Percentiles rank a stretch among this genome's conserved stretches.
Evolutionary conservation across 2,888 invertebrate genomes (phyloP).

Genomic region (Gymnosoma rotundatum): DNA sequence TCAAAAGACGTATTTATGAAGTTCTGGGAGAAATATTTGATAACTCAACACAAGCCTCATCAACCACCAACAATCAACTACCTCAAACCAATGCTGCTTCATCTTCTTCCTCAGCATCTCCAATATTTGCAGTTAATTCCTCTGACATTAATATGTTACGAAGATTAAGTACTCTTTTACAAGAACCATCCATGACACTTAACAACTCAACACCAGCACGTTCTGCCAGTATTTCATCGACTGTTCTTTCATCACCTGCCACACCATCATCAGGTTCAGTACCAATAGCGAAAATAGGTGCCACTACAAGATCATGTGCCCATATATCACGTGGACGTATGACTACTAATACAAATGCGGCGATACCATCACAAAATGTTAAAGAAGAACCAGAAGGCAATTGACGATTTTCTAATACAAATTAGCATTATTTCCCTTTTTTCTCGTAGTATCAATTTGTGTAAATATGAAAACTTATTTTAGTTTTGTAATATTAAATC

Average conservation of each 20-base stretch:
- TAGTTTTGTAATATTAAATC: slow-evolving; percentile 20
- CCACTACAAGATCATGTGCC: slow-evolving; percentile 71
- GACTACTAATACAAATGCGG: slow-evolving; percentile 43
- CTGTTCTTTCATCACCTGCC: slow-evolving; percentile 60
- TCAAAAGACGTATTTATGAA: slow-evolving; percentile 79
- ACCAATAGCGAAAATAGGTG: slow-evolving; percentile 68
- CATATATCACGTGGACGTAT: slow-evolving; percentile 69
- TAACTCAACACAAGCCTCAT: slow-evolving; percentile 52
- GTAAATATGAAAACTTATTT: slow-evolving; percentile 63
- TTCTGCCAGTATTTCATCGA: slow-evolving; percentile 70
- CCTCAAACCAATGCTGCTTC: slow-evolving; percentile 13
- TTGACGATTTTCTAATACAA: slow-evolving; percentile 34
- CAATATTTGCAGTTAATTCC: slow-evolving; percentile 60
- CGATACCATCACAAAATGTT: slow-evolving; percentile 57
- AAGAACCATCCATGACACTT: slow-evolving; percentile 56
- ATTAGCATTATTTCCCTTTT: not conserved
- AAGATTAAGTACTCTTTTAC: slow-evolving; percentile 69
- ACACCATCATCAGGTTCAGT: slow-evolving; percentile 55
- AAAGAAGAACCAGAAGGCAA: slow-evolving; percentile 71
- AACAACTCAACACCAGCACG: slow-evolving; percentile 57
- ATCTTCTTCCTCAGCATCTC: slow-evolving; percentile 15
- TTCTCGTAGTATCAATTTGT: slow-evolving; percentile 51
- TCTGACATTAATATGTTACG: slow-evolving; percentile 71
- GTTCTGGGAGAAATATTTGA: slow-evolving; percentile 78
- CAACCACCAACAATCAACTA: slow-evolving; percentile 55